phyloP scores from a whole-genome alignment of 2,113 vertebrate genomes.

The Peucedramus taeniatus region DNA sequence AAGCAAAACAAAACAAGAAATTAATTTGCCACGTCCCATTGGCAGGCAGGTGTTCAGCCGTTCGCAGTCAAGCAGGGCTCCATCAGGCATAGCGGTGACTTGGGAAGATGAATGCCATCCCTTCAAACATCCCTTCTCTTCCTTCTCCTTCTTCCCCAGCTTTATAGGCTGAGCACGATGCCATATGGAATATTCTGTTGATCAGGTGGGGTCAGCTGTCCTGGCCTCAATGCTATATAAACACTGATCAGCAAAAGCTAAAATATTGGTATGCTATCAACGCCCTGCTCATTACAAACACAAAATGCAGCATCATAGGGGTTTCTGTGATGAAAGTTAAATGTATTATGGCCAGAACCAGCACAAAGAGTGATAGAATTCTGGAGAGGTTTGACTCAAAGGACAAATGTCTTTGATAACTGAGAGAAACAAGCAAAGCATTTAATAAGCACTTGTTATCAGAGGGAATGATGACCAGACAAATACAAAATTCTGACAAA shows the following conservation, averaged over 20 bases:
- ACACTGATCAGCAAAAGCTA: neutral
- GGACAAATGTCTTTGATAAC: neutral
- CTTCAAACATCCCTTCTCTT: neutral
- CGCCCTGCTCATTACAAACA: neutral
- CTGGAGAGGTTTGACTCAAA: neutral
- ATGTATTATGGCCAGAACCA: neutral
- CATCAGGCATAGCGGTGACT: no score
- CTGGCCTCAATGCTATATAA: neutral
- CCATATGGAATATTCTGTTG: neutral
- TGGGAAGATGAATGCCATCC: neutral
- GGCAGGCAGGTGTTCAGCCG: neutral
- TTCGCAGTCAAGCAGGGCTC: neutral
- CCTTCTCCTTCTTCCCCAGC: neutral
- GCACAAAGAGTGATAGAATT: neutral
- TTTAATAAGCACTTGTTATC: neutral
- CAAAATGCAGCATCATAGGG: neutral
- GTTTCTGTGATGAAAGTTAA: neutral
- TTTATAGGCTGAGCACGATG: neutral
- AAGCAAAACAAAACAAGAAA: neutral
- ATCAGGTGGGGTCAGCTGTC: neutral
- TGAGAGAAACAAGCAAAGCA: neutral
- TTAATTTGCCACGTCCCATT: rapidly evolving
- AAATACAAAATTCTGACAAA: neutral
- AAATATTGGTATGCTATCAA: neutral
- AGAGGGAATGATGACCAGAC: neutral